These are phyloP conservation scores for Netelia fuscicornis DNA, from an alignment of 2,888 invertebrate species.

Conservation along the genomic window DNA sequence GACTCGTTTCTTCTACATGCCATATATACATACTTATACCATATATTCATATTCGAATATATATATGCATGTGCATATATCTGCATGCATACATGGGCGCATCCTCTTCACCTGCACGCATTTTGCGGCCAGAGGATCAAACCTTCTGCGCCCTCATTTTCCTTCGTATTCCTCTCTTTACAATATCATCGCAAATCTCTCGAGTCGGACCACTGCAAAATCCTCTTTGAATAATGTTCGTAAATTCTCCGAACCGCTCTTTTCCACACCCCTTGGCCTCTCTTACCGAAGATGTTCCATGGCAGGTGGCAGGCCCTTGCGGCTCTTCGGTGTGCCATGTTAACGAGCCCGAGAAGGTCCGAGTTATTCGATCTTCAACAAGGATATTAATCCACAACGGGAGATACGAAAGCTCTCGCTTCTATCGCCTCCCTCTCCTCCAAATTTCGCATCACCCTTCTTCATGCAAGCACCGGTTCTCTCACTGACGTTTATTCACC, in stretches of 20 bases:
- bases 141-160: slow-evolving; percentile 28
- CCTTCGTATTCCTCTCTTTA: slow-evolving; percentile 50
- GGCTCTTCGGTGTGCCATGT: slow-evolving; percentile 38
- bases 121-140: slow-evolving; percentile 44
- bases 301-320: slow-evolving; percentile 13
- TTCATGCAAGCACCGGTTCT: slow-evolving; percentile 4
- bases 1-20: background rate
- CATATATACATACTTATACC: background rate
- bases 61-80: background rate
- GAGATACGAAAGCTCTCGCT: slow-evolving; percentile 39
- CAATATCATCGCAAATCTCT: slow-evolving; percentile 51
- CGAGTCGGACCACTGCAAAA: slow-evolving; percentile 40
- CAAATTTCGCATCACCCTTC: slow-evolving; percentile 3
- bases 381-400: slow-evolving; percentile 62
- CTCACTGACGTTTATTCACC: slow-evolving; percentile 50
- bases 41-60: background rate
- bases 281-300: slow-evolving; percentile 42
- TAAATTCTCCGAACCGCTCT: slow-evolving; percentile 49
- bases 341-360: slow-evolving; percentile 56
- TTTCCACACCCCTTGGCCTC: slow-evolving; percentile 26
- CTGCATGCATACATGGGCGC: background rate
- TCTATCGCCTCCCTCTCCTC: background rate
- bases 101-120: slow-evolving; percentile 19
- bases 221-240: slow-evolving; percentile 64
- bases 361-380: slow-evolving; percentile 68